Evolutionary conservation across 2,797 vertebrate genomes (phyloP).

Genomic region (Acanthopagrus latus): DNA sequence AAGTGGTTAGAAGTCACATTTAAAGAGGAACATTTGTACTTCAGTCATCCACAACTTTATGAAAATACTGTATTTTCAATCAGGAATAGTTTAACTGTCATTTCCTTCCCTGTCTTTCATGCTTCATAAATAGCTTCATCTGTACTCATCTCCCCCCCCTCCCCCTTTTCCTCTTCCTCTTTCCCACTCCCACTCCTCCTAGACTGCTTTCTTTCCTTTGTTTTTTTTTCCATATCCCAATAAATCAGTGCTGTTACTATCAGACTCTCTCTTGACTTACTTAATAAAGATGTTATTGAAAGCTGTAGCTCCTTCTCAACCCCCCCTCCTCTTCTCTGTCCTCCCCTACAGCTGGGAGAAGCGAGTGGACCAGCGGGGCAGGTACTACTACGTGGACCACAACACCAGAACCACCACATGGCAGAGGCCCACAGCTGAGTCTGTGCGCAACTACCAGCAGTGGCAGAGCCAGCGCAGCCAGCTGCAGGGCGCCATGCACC

Average conservation of each 20-base stretch:
- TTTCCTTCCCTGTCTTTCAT: conserved; percentile 1
- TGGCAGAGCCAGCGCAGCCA: conserved; percentile 98
- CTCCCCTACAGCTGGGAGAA: conserved; percentile 92
- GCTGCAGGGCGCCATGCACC: conserved; percentile 98
- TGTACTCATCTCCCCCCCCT: not conserved
- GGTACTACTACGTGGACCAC: conserved; percentile 98
- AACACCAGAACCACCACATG: conserved; percentile 98
- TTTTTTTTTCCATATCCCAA: conserved; percentile 39
- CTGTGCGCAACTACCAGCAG: conserved; percentile 96
- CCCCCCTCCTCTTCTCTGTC: no score
- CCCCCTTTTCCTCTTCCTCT: conserved; percentile 15
- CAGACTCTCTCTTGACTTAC: conserved; percentile 38
- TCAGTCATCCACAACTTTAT: not conserved
- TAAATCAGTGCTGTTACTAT: conserved; percentile 35
- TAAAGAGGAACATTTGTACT: not conserved
- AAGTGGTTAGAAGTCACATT: not conserved
- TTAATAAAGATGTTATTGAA: conserved; percentile 53
- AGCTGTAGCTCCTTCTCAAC: conserved; percentile 12
- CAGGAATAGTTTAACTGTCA: not conserved
- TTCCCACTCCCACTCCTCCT: conserved; percentile 9
- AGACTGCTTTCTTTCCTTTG: conserved; percentile 41
- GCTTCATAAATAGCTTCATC: not conserved
- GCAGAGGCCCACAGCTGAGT: conserved; percentile 97
- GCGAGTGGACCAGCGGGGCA: conserved; percentile 93
- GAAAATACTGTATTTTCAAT: not conserved